These are phyloP conservation scores for Muschampia staudingeri DNA, from an alignment of 2,888 invertebrate genomes.

Conservation along the genomic window DNA sequence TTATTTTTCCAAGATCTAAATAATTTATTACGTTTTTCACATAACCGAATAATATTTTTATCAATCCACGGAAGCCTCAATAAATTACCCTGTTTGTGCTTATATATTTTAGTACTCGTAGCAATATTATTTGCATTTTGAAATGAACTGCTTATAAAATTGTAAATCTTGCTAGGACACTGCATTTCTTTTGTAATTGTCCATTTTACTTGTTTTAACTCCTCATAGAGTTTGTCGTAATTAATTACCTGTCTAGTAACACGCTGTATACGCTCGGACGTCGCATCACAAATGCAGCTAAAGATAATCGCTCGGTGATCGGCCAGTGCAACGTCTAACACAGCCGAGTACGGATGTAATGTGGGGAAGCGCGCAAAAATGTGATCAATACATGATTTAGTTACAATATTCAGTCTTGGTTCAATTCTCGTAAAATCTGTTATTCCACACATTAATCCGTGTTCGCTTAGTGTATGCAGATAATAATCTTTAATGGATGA, in stretches of 20 bases:
- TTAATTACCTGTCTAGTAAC: slow-evolving; percentile 36
- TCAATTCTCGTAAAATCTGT: slow-evolving; percentile 60
- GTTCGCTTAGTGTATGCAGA: slow-evolving; percentile 38
- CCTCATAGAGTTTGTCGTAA: slow-evolving; percentile 32
- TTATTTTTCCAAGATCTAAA: slow-evolving; percentile 22
- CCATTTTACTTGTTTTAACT: slow-evolving; percentile 50
- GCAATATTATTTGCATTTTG: neutral
- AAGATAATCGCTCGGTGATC: slow-evolving; percentile 52
- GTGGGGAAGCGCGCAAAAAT: slow-evolving; percentile 65
- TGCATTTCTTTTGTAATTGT: slow-evolving; percentile 38
- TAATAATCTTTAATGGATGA: slow-evolving; percentile 31
- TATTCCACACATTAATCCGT: slow-evolving; percentile 56
- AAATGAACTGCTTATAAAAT: neutral
- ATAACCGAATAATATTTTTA: neutral
- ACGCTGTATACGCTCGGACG: slow-evolving; percentile 46
- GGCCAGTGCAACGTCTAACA: neutral
- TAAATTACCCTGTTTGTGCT: neutral
- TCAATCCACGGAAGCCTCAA: slow-evolving; percentile 1
- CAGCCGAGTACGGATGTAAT: slow-evolving; percentile 55
- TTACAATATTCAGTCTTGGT: slow-evolving; percentile 50
- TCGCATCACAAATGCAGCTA: slow-evolving; percentile 27
- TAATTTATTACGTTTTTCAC: neutral
- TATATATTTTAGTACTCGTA: neutral
- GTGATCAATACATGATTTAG: slow-evolving; percentile 67
- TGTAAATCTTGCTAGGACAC: neutral